Conservation (phyloP, 2,797 vertebrate species). For the Sciurus carolinensis region DNA sequence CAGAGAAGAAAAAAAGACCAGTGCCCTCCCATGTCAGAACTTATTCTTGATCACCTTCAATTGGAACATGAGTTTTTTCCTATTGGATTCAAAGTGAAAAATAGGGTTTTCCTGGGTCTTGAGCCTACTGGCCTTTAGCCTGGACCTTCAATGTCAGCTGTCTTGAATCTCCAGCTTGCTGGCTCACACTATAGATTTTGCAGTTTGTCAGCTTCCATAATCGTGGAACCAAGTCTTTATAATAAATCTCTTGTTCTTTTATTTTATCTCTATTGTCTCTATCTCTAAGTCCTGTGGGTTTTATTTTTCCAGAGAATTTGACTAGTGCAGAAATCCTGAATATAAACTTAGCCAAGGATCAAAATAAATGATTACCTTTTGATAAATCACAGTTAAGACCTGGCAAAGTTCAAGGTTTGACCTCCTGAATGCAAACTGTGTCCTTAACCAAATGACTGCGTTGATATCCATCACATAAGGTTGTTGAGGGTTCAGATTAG, state of each 20-base stretch:
- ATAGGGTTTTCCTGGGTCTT: not conserved
- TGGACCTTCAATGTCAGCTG: not conserved
- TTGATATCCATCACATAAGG: not conserved
- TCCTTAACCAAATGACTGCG: not conserved
- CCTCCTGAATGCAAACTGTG: not conserved
- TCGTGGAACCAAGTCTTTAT: not conserved
- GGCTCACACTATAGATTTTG: not conserved
- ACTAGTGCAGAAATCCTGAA: constrained; percentile 15
- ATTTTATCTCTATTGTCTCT: not conserved
- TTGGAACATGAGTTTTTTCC: not conserved
- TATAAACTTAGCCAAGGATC: constrained; percentile 32
- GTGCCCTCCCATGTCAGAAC: not conserved
- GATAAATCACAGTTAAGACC: not conserved
- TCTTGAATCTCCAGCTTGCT: not conserved
- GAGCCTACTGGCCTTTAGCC: not conserved
- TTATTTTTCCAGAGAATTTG: constrained; percentile 17
- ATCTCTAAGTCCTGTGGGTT: not conserved
- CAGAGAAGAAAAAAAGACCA: not conserved
- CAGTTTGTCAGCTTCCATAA: not conserved
- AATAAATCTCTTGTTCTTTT: not conserved
- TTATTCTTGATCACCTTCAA: not conserved
- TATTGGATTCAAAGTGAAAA: not conserved
- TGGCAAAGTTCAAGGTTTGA: not conserved
- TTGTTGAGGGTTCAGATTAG: constrained; percentile 35
- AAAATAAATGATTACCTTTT: constrained; percentile 41